These are phyloP conservation scores for Cyphomyrus discorhynchus DNA, from an alignment of 2,113 vertebrate genomes.

Conservation along the genomic window DNA sequence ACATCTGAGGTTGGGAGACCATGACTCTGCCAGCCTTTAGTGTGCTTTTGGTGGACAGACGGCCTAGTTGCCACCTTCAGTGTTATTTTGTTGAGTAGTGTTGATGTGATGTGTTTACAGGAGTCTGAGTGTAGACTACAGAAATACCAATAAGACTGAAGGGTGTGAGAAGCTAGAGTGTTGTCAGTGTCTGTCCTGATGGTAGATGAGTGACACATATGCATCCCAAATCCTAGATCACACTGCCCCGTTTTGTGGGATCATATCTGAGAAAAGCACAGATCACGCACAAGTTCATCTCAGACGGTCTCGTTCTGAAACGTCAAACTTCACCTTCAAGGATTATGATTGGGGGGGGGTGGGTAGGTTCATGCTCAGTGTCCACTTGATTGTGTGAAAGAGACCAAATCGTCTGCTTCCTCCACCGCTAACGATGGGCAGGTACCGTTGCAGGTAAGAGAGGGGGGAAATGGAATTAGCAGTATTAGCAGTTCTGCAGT, in stretches of 20 bases:
- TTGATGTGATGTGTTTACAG: constrained; percentile 48
- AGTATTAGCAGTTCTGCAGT: neutral
- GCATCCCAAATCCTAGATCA: neutral
- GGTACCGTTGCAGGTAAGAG: neutral
- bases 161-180: neutral
- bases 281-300: neutral
- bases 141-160: constrained; percentile 11
- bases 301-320: neutral
- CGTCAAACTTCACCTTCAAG: neutral
- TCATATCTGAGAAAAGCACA: constrained; percentile 13
- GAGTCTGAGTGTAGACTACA: constrained; percentile 49
- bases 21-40: neutral
- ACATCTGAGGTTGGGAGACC: neutral
- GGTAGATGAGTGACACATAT: neutral
- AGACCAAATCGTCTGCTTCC: constrained; percentile 5
- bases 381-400: constrained; percentile 1
- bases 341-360: neutral
- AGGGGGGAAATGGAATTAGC: neutral
- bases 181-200: neutral
- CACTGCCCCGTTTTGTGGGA: neutral
- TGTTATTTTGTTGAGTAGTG: constrained; percentile 39
- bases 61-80: constrained; percentile 18
- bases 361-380: constrained; percentile 12
- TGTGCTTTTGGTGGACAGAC: constrained; percentile 51
- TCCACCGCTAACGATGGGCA: neutral